Evolutionary conservation across 1,140 invertebrate genomes (phyloP), one percentile per base, ranked within the genome.

Genomic region (Drosophila subpulchrella): DNA sequence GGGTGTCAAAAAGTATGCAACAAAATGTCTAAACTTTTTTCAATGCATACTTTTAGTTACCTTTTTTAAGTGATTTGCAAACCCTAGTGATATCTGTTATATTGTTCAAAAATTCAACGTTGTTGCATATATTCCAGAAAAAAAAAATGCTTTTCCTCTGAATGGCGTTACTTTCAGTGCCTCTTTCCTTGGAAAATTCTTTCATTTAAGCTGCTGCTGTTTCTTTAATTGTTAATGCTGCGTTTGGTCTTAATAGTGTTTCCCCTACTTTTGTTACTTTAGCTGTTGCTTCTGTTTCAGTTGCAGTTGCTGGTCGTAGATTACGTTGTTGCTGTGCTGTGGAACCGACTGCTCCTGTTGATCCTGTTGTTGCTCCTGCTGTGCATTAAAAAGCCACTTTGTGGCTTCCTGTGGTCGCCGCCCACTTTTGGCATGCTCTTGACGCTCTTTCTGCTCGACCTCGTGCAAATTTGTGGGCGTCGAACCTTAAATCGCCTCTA

Each of bases 381-480:
- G 83, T 88, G 83, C 83, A 86, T 86, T 86, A 88, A 86, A 86
- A 86, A 88, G 83, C 83, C 83, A 86, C 83, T 86, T 86, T 86
- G 83, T 79, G 79, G 84, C 83, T 86, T 86, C 83, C 82, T 86
- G 82, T 79, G 78, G 81, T 78, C 78, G 81, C 70, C 82, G 75
- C 82, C 82, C 63, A 71, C 67, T 71, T 71, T 50, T 48, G 65
- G 67, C 79, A 68, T 81, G 75, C 79, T 72, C 50, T 12, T 32
- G 50, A 13, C 84, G 67, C 47, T 54, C 32, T 67, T 42, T 48
- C 32, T 54, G 36, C 8, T 10, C 32, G 17, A 39, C 36, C 27
- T 66, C 67, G 73, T 86, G 79, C 66, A 76, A 72, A 79, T 82
- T 83, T 88, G 83, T 82, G 83, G 79, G 75, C 71, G 81, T 60